Base-by-base conservation (phyloP, 2,888 invertebrate genomes). In the Eupithecia abbreviata region DNA sequence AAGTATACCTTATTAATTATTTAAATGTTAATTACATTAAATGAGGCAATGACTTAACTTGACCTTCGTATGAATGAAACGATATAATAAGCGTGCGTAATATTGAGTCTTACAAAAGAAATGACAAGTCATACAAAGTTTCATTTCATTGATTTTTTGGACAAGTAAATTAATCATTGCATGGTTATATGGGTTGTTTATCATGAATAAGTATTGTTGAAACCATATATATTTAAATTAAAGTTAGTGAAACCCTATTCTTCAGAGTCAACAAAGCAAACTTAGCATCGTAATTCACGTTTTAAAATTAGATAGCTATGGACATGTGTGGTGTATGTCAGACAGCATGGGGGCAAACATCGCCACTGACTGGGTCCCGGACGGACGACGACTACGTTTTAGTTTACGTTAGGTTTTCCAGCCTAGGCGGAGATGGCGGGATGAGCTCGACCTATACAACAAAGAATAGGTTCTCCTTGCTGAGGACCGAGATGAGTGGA, bases 21-120 rank as follows among this genome's bases (percentile, higher is more conserved):
- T 47, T 75, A 78, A 65, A 77, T 77, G 73, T 73, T 78, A 80
- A 77, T 76, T 77, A 76, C 55, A 49, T 12, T 0, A 70, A 77
- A 77, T 77, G 47, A 77, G 69, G 75, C 70, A 71, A 76, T 78
- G 51, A 6, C 45, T 73, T 71, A 65, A 76, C 72, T 79, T 79
- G 76, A 76, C 76, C 75, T 76, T 79, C 70, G 66, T 67, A 69
- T 49, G 49, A 49, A 71, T 49, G 71, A 67, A 68, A 71, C 72
- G 67, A 62, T 65, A 75, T 73, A 71, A 55, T 77, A 51, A 72
- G 71, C 62, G 72, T 42, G 30, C 43, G 62, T 68, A 73, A 58
- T 49, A 12, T 71, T 71, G 71, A 15, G 49, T 15, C 58, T 73
- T 76, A 73, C 76, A 66, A 73, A 76, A 73, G 71, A 62, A 69